phyloP scores from a whole-genome alignment of 2,888 invertebrate species.

The Branchellion lobata region DNA sequence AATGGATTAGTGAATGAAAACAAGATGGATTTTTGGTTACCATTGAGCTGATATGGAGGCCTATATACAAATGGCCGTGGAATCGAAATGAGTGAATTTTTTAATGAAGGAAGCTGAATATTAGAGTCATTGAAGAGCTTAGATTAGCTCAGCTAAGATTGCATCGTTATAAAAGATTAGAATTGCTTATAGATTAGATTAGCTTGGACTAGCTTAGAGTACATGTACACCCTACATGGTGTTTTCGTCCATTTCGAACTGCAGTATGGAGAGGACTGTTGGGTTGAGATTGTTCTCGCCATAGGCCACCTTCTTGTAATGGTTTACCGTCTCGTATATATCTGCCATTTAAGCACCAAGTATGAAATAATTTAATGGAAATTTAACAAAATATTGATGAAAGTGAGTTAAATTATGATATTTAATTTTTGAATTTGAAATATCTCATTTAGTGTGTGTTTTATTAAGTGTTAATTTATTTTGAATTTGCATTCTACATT shows the following conservation, averaged over 20 bases:
- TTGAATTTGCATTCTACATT: too few relatives aligned
- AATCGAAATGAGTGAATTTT: not conserved
- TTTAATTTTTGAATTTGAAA: too few relatives aligned
- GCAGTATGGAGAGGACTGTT: constrained; percentile 20
- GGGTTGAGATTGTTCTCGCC: constrained; percentile 8
- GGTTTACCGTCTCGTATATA: constrained; percentile 27
- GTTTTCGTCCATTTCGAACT: constrained; percentile 39
- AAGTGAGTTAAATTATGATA: too few relatives aligned
- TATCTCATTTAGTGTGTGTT: too few relatives aligned
- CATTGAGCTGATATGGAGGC: not conserved
- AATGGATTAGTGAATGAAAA: constrained; percentile 5
- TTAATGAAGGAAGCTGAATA: too few relatives aligned
- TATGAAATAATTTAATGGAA: too few relatives aligned
- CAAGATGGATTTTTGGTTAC: not conserved
- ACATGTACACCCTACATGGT: constrained; percentile 22
- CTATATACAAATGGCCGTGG: too few relatives aligned
- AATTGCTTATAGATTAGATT: not conserved
- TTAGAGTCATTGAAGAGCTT: too few relatives aligned
- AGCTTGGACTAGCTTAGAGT: not conserved
- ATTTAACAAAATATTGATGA: too few relatives aligned
- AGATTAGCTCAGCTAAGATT: too few relatives aligned
- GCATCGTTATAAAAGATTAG: too few relatives aligned
- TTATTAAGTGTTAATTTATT: too few relatives aligned
- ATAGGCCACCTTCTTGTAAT: constrained; percentile 12
- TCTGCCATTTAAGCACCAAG: constrained; percentile 39